A percentile compares a stretch with the other conserved stretches of the same genome.
Conservation (phyloP, 2,113 vertebrate species). For the Cyphomyrus discorhynchus region DNA sequence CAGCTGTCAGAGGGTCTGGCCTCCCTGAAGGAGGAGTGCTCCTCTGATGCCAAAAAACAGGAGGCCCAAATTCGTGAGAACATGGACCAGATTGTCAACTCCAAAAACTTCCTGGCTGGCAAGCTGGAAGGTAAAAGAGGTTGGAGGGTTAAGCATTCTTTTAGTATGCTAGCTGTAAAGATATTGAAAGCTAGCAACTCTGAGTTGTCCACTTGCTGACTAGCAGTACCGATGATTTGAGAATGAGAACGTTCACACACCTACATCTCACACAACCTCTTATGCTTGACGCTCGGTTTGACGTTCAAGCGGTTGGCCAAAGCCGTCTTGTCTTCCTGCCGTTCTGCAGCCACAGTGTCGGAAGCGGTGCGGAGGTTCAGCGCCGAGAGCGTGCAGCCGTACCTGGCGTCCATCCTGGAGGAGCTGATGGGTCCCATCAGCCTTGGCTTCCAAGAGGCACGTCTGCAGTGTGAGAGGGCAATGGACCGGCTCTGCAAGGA, state of each 20-base stretch:
- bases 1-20: slow-evolving; percentile 66
- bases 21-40: slow-evolving; percentile 71
- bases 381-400: slow-evolving; percentile 68
- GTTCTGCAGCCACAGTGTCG: slow-evolving; percentile 56
- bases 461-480: slow-evolving; percentile 65
- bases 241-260: background rate
- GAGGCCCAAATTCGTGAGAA: slow-evolving; percentile 77
- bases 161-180: background rate
- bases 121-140: slow-evolving; percentile 74
- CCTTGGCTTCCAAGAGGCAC: slow-evolving; percentile 69
- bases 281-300: background rate
- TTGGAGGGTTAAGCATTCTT: background rate
- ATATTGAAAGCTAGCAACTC: background rate
- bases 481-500: slow-evolving; percentile 65
- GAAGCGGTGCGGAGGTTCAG: slow-evolving; percentile 67
- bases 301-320: background rate
- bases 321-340: background rate
- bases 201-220: background rate
- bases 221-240: background rate
- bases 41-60: slow-evolving; percentile 58
- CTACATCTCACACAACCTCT: background rate
- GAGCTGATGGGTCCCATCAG: slow-evolving; percentile 76
- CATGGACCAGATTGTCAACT: slow-evolving; percentile 83
- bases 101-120: slow-evolving; percentile 72
- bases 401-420: slow-evolving; percentile 77